Percentiles rank a stretch among this genome's conserved stretches.
Conservation (phyloP, 2,888 invertebrate genomes). For the Cheilosia variabilis region DNA sequence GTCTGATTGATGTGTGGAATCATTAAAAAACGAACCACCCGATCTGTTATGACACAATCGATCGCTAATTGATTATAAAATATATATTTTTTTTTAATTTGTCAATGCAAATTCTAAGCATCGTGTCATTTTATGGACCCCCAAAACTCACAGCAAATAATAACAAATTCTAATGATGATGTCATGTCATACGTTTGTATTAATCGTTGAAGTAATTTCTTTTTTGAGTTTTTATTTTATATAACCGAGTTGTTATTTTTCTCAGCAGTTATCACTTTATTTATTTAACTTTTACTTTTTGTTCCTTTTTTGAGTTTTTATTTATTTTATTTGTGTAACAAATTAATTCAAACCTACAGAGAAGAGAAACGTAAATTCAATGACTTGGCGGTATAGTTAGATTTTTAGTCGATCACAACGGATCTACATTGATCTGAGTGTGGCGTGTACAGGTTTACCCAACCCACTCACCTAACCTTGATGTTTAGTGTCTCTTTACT, state of each 20-base stretch:
- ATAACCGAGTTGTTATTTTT: conserved; percentile 38
- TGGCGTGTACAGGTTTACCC: too few relatives aligned
- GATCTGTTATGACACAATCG: conserved; percentile 11
- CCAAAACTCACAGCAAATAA: conserved; percentile 21
- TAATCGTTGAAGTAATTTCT: conserved; percentile 29
- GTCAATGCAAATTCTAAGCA: conserved; percentile 43
- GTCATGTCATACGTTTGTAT: conserved; percentile 50
- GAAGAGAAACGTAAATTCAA: neutral
- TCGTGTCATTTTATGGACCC: conserved; percentile 31
- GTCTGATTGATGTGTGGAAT: conserved; percentile 42
- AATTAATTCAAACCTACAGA: conserved; percentile 24
- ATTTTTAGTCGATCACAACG: too few relatives aligned
- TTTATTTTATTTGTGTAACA: conserved; percentile 45
- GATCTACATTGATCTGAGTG: too few relatives aligned
- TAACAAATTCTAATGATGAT: conserved; percentile 53
- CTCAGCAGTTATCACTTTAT: conserved; percentile 29
- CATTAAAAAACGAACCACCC: neutral
- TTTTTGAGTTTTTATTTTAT: conserved; percentile 6
- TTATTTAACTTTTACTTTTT: conserved; percentile 8
- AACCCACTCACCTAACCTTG: too few relatives aligned
- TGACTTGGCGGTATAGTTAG: neutral
- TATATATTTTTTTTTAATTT: conserved; percentile 16
- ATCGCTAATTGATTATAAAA: conserved; percentile 2
- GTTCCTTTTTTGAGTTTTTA: conserved; percentile 9
- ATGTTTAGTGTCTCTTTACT: too few relatives aligned